Conservation (phyloP, 2,113 vertebrate species). For the Podiceps cristatus region DNA sequence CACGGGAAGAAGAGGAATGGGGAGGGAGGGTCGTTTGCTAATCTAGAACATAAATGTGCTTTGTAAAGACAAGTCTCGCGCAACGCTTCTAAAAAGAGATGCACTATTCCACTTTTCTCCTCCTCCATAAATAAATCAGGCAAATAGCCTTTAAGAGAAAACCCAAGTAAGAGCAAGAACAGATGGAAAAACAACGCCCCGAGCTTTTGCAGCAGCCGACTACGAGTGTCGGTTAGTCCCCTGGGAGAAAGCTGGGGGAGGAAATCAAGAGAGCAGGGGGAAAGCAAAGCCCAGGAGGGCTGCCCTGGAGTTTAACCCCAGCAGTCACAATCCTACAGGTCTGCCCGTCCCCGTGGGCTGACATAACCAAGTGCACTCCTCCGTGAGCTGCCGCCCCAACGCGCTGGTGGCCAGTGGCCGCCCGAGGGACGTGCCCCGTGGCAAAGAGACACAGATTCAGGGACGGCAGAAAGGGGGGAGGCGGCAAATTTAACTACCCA, state of each 20-base stretch:
- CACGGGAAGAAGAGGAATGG: not conserved
- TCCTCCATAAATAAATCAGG: not conserved
- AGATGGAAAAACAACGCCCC: not conserved
- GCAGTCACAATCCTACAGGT: accelerated
- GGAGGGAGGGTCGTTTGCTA: not conserved
- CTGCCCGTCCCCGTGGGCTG: not conserved
- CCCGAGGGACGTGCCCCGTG: accelerated
- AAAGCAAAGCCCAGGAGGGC: not conserved
- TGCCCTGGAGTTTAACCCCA: not conserved
- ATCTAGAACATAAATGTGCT: not conserved
- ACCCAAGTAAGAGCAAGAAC: not conserved
- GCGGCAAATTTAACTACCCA: not conserved
- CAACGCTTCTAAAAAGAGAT: not conserved
- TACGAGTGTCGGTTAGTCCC: not conserved
- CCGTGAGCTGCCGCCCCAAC: not conserved
- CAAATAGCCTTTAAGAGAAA: not conserved
- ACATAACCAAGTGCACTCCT: accelerated
- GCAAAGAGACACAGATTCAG: not conserved
- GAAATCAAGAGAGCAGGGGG: not conserved
- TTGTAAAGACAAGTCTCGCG: not conserved
- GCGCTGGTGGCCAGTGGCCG: accelerated
- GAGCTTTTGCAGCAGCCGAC: not conserved
- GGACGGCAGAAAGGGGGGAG: accelerated
- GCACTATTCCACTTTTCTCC: not conserved
- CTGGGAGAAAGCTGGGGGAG: not conserved